phyloP scores from a whole-genome alignment of 2,888 invertebrate genomes.

The Salpingus planirostris region DNA sequence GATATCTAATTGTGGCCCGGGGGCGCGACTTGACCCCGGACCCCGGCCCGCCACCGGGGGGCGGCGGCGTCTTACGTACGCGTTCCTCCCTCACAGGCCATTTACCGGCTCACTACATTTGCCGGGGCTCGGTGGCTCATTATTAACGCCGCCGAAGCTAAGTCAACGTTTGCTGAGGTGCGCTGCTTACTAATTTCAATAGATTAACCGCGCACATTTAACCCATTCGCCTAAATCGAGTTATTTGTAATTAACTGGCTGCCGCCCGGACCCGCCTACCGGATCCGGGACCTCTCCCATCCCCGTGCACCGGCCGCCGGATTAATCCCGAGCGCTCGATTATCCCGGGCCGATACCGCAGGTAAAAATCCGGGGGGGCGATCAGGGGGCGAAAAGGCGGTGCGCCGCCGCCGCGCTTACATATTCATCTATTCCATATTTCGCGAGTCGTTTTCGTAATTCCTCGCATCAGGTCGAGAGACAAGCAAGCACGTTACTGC shows the following conservation, averaged over 20 bases:
- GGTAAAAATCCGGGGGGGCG: no score
- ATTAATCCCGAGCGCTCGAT: slow-evolving; percentile 28
- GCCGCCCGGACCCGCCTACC: slow-evolving; percentile 23
- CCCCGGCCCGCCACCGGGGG: slow-evolving; percentile 22
- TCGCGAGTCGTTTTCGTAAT: slow-evolving; percentile 45
- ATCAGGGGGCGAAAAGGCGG: no score
- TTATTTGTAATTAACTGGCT: slow-evolving; percentile 45
- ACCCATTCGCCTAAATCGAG: slow-evolving; percentile 44
- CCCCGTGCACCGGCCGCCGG: slow-evolving; percentile 18
- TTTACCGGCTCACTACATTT: slow-evolving; percentile 43
- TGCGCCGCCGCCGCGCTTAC: no score
- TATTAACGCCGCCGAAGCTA: slow-evolving; percentile 38
- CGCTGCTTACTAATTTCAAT: slow-evolving; percentile 44
- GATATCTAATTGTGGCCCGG: slow-evolving; percentile 46
- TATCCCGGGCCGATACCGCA: slow-evolving; percentile 19
- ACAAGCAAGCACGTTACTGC: slow-evolving; percentile 33
- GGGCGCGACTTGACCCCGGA: slow-evolving; percentile 36
- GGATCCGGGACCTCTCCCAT: slow-evolving; percentile 20
- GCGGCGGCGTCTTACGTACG: slow-evolving; percentile 19
- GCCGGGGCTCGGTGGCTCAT: slow-evolving; percentile 34
- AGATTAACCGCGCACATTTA: slow-evolving; percentile 43
- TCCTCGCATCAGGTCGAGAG: slow-evolving; percentile 42
- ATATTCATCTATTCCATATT: slow-evolving; percentile 45
- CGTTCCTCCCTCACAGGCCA: slow-evolving; percentile 40
- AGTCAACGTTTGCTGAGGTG: slow-evolving; percentile 43